Base-by-base conservation (phyloP, 1,140 invertebrate genomes). In the Patella vulgata region DNA sequence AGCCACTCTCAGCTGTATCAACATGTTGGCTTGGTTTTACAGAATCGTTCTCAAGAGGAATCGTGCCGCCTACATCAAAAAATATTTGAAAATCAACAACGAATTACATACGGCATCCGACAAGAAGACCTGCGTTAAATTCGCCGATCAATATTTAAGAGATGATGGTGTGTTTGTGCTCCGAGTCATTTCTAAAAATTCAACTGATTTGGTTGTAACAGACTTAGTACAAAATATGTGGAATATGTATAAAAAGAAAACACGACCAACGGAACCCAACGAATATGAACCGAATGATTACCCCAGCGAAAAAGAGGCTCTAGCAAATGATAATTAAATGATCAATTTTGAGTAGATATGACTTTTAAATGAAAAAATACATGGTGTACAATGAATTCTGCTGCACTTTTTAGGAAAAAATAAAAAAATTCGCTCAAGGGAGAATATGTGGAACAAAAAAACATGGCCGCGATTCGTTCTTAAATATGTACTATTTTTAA, bases 81-180 rank as follows among this genome's bases (percentile, higher is more conserved):
- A 81, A 46, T 79, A 75, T 58, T 59, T 81, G 12, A 75, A 77
- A 48, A 73, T 76, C 52, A 73, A 68, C 62, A 70, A 67, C 58
- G 63, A 64, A 36, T 63, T 71, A 30, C 68, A 73, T 23, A 68
- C 66, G 3, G 63, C 52, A n/a, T 61, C 66, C 40, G 79, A 81
- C 68, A 81, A 78, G 57, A 75, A 74, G 40, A 53, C 78, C 42
- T 77, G 74, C 50, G 57, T 52, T 0, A 71, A 73, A 59, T 82
- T 82, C 55, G 71, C 76, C 4, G 66, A 76, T 21, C 50, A 73
- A 12, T 82, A 84, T 62, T 66, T 84, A 9, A 59, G 78, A 8
- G 76, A 80, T 52, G 80, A 84, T 52, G 82, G 82, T 21, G 72
- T 79, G 21, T 82, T 84, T 50, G 70, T 82, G 5, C 66, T 83